Evolutionary conservation across 2,888 invertebrate species (phyloP).

Genomic region (Diabrotica balteata): DNA sequence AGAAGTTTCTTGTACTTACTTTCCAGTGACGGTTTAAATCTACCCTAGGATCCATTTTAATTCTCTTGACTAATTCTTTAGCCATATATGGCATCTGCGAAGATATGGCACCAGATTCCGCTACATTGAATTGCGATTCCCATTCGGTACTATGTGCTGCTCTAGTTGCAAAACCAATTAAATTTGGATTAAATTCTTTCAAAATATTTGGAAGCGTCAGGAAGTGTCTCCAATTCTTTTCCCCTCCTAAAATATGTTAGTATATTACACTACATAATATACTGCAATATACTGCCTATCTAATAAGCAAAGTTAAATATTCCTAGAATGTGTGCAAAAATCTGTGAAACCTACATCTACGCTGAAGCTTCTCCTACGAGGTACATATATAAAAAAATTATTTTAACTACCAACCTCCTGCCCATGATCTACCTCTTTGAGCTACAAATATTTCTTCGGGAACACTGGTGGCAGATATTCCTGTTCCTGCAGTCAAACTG

Average conservation of each 20-base stretch:
- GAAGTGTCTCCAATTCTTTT: constrained; percentile 63
- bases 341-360: too few relatives aligned
- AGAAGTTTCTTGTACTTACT: constrained; percentile 52
- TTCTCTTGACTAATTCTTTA: constrained; percentile 62
- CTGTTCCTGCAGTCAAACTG: constrained; percentile 74
- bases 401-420: constrained; percentile 39
- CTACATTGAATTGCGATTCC: constrained; percentile 66
- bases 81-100: constrained; percentile 67
- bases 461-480: constrained; percentile 63
- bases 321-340: too few relatives aligned
- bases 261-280: too few relatives aligned
- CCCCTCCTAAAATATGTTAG: constrained; percentile 57
- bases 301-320: too few relatives aligned
- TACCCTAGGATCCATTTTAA: constrained; percentile 63
- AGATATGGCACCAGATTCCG: constrained; percentile 67
- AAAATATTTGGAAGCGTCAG: constrained; percentile 68
- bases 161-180: constrained; percentile 67
- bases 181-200: constrained; percentile 69
- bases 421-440: constrained; percentile 47
- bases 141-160: constrained; percentile 61
- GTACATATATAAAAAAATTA: too few relatives aligned
- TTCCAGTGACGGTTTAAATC: constrained; percentile 69
- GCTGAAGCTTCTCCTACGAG: too few relatives aligned
- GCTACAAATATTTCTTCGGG: constrained; percentile 38
- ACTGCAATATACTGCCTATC: too few relatives aligned